Evolutionary conservation across 1,140 invertebrate genomes (phyloP).

Genomic region (Drosophila varians): DNA sequence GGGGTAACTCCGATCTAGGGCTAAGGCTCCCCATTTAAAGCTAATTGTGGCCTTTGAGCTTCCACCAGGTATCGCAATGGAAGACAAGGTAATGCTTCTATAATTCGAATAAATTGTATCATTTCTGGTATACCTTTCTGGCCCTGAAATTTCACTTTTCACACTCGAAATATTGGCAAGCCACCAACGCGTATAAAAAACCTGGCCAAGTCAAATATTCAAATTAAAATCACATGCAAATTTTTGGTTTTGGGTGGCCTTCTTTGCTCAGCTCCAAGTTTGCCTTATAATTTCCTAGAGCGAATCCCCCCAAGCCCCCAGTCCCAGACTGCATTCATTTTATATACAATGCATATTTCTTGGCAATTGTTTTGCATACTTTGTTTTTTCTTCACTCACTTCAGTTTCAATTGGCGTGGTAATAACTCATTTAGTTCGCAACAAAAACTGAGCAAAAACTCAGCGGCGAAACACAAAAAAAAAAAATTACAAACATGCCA

Average conservation of each 20-base stretch:
- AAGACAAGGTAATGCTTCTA: too few relatives aligned
- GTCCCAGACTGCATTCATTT: conserved; percentile 1
- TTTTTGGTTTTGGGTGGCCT: conserved; percentile 45
- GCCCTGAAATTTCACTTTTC: background rate
- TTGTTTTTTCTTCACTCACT: conserved; percentile 48
- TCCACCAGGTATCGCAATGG: too few relatives aligned
- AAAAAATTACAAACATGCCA: conserved; percentile 64
- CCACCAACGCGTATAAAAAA: conserved; percentile 5
- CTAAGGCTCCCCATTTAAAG: background rate
- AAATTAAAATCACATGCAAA: conserved; percentile 35
- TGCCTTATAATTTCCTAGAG: conserved; percentile 39
- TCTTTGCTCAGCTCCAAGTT: conserved; percentile 21
- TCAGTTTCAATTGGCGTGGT: conserved; percentile 78
- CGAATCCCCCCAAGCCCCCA: conserved; percentile 24
- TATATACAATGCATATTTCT: conserved; percentile 47
- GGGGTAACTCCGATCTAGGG: background rate
- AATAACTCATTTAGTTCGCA: conserved; percentile 82
- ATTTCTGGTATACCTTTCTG: too few relatives aligned
- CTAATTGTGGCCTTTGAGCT: conserved; percentile 56
- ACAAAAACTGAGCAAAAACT: conserved; percentile 36
- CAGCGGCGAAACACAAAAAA: conserved; percentile 39
- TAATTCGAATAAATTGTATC: too few relatives aligned
- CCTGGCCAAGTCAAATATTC: conserved; percentile 13
- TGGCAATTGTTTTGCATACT: conserved; percentile 40
- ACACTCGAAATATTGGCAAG: background rate